Evolutionary conservation across 2,113 vertebrate genomes (phyloP).

Genomic region (Aramus guarauna): DNA sequence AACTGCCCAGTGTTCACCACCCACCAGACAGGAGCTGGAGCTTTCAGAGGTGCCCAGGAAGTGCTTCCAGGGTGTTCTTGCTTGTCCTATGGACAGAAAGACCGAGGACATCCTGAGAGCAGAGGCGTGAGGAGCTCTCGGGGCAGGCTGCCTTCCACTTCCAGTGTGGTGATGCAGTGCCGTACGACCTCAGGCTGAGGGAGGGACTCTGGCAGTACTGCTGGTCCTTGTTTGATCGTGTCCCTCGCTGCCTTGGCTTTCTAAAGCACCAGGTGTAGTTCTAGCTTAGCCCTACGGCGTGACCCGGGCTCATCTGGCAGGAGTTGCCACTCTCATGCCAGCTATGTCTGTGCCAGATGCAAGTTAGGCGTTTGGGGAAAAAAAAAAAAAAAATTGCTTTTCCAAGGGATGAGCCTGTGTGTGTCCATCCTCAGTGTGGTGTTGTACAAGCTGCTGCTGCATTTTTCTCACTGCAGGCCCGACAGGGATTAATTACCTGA

Average conservation of each 20-base stretch:
- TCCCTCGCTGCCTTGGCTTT: background rate
- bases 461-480: background rate
- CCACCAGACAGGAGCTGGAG: background rate
- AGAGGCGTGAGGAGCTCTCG: background rate
- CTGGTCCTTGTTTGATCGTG: no score
- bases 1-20: background rate
- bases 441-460: background rate
- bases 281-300: background rate
- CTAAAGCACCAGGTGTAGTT: background rate
- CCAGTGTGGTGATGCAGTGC: background rate
- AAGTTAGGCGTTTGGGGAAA: background rate
- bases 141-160: background rate
- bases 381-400: background rate
- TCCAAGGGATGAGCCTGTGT: background rate
- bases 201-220: background rate
- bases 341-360: background rate
- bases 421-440: background rate
- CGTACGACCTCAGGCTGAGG: background rate
- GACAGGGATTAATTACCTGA: no score
- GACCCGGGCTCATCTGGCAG: background rate
- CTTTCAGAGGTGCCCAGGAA: background rate
- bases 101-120: rapidly evolving
- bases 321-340: background rate
- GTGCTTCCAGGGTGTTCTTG: background rate
- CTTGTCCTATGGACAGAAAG: background rate